Conservation (phyloP, 2,113 vertebrate genomes). For the Chamaea fasciata region DNA sequence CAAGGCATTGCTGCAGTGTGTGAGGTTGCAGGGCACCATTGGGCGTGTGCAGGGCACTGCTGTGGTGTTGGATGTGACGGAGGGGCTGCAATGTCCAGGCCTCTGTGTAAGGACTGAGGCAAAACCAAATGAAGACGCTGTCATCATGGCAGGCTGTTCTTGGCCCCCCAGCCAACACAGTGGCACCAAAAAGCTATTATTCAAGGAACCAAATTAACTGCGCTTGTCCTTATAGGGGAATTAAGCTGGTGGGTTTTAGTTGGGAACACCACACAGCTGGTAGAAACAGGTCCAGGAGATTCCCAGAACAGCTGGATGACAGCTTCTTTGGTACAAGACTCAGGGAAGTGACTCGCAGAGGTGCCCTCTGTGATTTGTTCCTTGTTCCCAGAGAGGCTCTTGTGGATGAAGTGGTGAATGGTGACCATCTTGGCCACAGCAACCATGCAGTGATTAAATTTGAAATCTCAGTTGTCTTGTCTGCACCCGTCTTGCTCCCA, state of each 20-base stretch:
- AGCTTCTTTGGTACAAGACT: background rate
- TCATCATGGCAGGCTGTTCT: background rate
- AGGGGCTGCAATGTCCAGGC: background rate
- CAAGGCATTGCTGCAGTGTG: background rate
- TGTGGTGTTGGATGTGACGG: background rate
- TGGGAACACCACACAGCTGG: background rate
- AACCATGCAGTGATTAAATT: rapidly evolving
- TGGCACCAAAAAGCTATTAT: no score
- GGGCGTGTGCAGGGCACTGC: background rate
- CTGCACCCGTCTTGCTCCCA: background rate
- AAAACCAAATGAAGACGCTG: background rate
- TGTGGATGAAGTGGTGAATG: background rate
- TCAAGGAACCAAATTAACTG: background rate
- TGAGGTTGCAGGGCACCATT: no score
- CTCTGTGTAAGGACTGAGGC: background rate
- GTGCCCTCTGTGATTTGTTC: background rate
- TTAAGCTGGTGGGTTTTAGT: background rate
- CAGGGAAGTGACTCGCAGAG: background rate
- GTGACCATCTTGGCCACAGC: background rate
- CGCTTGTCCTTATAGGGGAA: background rate
- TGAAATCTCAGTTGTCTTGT: background rate
- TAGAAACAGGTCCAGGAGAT: background rate
- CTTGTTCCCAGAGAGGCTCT: background rate
- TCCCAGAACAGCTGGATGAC: background rate
- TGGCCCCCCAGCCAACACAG: background rate